Evolutionary conservation across 2,113 vertebrate species (phyloP).

Genomic region (Erythrocercus mccallii): DNA sequence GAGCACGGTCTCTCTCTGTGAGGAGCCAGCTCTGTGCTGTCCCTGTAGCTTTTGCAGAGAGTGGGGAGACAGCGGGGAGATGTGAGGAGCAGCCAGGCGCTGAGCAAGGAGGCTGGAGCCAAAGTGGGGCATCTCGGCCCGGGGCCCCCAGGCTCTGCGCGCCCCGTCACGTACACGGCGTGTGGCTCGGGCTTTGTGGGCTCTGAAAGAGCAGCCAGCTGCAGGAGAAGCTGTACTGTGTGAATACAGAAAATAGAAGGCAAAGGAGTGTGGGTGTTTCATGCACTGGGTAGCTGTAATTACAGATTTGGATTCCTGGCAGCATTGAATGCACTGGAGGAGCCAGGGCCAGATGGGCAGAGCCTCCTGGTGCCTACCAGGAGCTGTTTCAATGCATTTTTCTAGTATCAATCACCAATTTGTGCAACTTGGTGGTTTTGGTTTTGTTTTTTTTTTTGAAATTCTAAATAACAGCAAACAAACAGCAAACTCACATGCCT

Average conservation of each 20-base stretch:
- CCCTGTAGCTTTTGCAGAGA: background rate
- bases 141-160: background rate
- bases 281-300: conserved; percentile 35
- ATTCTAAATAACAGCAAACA: background rate
- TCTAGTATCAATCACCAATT: background rate
- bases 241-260: background rate
- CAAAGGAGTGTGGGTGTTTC: background rate
- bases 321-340: background rate
- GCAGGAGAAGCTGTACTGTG: background rate
- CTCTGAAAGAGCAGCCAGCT: background rate
- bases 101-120: background rate
- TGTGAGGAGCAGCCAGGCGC: accelerated
- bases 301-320: conserved; percentile 41
- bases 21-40: background rate
- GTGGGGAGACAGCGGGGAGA: background rate
- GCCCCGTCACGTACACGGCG: accelerated
- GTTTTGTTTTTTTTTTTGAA: accelerated
- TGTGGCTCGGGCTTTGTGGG: background rate
- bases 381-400: conserved; percentile 28
- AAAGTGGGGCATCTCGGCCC: accelerated
- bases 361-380: conserved; percentile 26
- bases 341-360: conserved; percentile 58
- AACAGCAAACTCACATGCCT: background rate
- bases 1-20: accelerated
- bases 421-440: background rate